Conservation (phyloP, 2,797 vertebrate species). For the Jordanella pulchra region DNA sequence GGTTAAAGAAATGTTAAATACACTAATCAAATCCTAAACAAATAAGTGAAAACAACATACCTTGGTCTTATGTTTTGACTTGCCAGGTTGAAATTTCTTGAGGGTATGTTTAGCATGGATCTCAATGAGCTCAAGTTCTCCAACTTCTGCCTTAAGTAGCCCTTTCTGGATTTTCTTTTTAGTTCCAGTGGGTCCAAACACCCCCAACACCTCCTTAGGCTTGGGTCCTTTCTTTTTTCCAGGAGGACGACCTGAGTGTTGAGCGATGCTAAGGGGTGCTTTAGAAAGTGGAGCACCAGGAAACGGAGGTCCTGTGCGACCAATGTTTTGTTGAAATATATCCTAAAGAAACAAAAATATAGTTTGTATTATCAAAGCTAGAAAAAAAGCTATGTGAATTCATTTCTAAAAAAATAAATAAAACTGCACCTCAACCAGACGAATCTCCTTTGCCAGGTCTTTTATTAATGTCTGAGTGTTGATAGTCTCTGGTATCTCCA, state of each 20-base stretch:
- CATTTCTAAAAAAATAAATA: background rate
- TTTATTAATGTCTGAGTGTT: constrained; percentile 89
- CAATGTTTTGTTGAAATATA: constrained; percentile 91
- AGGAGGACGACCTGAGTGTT: constrained; percentile 80
- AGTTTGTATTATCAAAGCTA: background rate
- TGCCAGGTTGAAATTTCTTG: constrained; percentile 82
- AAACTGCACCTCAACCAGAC: constrained; percentile 87
- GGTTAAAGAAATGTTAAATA: background rate
- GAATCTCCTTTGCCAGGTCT: constrained; percentile 92
- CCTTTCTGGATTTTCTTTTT: constrained; percentile 86
- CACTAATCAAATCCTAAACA: background rate
- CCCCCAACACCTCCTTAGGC: constrained; percentile 79
- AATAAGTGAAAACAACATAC: constrained; percentile 35
- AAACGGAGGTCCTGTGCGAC: constrained; percentile 84
- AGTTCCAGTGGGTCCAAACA: constrained; percentile 57
- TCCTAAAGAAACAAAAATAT: constrained; percentile 75
- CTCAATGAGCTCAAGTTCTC: constrained; percentile 84
- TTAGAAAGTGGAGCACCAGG: constrained; percentile 81
- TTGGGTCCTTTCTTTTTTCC: constrained; percentile 88
- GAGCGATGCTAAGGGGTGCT: constrained; percentile 75
- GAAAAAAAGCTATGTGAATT: background rate
- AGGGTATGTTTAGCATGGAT: constrained; percentile 87
- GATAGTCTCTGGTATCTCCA: constrained; percentile 92
- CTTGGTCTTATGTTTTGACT: constrained; percentile 83
- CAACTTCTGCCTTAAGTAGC: constrained; percentile 79